Evolutionary conservation across 1,140 invertebrate genomes (phyloP), one percentile per base, ranked within the genome.

Genomic region (Sesamia nonagrioides): DNA sequence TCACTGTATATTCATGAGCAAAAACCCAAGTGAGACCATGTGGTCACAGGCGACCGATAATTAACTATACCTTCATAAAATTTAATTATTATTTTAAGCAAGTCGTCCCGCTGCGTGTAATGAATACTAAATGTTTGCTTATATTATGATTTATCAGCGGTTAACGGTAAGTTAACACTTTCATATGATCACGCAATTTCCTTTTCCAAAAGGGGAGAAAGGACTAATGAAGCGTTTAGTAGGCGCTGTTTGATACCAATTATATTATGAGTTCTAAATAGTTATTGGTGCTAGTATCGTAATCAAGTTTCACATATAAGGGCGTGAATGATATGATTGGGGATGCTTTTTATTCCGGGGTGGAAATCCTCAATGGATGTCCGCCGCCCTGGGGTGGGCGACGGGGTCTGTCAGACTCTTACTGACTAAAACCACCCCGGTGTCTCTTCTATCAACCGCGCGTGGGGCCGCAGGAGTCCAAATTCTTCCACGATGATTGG

Each of bases 31-130:
- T 33, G 42, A 21, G 42, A 68, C 63, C 50, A 68, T 68, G 63
- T 68, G 63, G 42, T 68, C 63, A 68, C 63, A 68, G 63, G 42
- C 63, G 40, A 48, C 63, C 42, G 27, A 27, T 68, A 68, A 68
- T 68, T 68, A 68, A 68, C 63, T 45, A 13, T 68, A 50, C n/a
- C 3, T 68, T 68, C 63, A 68, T 68, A 50, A 68, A 68, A 33
- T 68, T 68, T 68, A 68, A 68, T 68, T 68, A 68, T 48, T 27
- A 68, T 68, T 68, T 68, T 68, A 68, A 68, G 42, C 63, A 68
- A 68, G 63, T 48, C 63, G 17, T 68, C 63, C 63, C 63, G 63
- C 63, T 68, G 63, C 18, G 63, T 68, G 63, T 21, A 48, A 68
- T 68, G 63, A 68, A 68, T 68, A 68, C 40, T 13, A 27, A 68